Evolutionary conservation across 2,113 vertebrate genomes (phyloP).

Genomic region (Scopus umbretta): DNA sequence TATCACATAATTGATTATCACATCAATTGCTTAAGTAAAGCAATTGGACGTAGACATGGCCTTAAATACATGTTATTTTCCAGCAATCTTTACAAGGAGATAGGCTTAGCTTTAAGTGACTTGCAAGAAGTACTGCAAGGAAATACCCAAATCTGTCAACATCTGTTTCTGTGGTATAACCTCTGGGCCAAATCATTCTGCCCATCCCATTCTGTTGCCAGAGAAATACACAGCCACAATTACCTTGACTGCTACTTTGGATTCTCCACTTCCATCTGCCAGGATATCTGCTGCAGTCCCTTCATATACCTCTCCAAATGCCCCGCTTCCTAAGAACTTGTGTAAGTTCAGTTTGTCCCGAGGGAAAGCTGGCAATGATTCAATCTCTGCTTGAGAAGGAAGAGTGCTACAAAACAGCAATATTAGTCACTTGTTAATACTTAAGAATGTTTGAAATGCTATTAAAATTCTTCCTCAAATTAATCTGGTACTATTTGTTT

Average conservation of each 20-base stretch:
- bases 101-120: background rate
- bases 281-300: conserved; percentile 68
- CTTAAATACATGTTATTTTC: background rate
- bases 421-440: background rate
- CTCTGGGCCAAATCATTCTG: background rate
- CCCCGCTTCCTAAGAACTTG: conserved; percentile 74
- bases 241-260: conserved; percentile 80
- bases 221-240: background rate
- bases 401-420: conserved; percentile 65
- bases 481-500: background rate
- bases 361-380: conserved; percentile 72
- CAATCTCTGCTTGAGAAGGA: conserved; percentile 71
- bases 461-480: background rate
- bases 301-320: conserved; percentile 81
- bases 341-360: conserved; percentile 71
- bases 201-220: background rate
- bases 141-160: background rate
- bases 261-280: conserved; percentile 58
- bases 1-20: background rate
- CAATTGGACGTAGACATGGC: background rate
- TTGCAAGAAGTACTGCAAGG: background rate
- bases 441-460: background rate
- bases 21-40: background rate
- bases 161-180: background rate
- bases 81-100: background rate